Percentiles rank a stretch among this genome's conserved stretches.
phyloP scores from a whole-genome alignment of 2,888 invertebrate species.

The Lochmaea capreae region DNA sequence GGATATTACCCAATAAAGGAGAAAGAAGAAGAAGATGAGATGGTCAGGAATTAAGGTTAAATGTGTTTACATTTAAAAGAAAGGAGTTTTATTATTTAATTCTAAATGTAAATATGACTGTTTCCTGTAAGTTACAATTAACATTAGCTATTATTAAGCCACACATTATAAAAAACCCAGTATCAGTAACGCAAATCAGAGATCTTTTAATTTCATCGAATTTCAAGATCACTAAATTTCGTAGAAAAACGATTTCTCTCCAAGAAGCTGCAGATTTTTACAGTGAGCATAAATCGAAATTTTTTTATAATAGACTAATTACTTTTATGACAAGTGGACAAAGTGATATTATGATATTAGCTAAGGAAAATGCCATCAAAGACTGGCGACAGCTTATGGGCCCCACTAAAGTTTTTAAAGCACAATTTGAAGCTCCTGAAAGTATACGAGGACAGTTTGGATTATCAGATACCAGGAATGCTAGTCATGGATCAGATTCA shows the following conservation, averaged over 20 bases:
- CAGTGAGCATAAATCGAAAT: constrained; percentile 82
- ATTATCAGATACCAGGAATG: constrained; percentile 94
- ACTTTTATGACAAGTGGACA: constrained; percentile 91
- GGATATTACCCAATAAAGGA: too few species aligned
- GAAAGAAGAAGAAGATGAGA: too few species aligned
- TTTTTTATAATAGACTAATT: constrained; percentile 84
- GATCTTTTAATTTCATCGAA: constrained; percentile 74
- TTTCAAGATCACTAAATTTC: constrained; percentile 80
- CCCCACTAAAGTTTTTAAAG: constrained; percentile 88
- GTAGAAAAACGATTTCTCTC: constrained; percentile 71
- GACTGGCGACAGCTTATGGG: constrained; percentile 89
- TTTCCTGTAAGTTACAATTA: constrained; percentile 68
- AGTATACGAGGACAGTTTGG: constrained; percentile 88
- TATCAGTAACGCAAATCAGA: constrained; percentile 76
- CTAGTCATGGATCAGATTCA: constrained; percentile 93
- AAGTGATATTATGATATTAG: constrained; percentile 83
- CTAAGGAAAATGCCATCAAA: constrained; percentile 79
- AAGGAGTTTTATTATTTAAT: not conserved
- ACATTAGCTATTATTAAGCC: constrained; percentile 91
- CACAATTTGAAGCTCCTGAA: constrained; percentile 81
- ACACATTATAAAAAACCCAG: constrained; percentile 82
- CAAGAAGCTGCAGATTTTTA: constrained; percentile 82
- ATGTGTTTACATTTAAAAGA: too few species aligned
- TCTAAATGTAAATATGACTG: not conserved
- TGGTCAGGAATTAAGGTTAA: too few species aligned